These are phyloP conservation scores for Recurvirostra avosetta DNA, from an alignment of 2,113 vertebrate species.

Conservation along the genomic window DNA sequence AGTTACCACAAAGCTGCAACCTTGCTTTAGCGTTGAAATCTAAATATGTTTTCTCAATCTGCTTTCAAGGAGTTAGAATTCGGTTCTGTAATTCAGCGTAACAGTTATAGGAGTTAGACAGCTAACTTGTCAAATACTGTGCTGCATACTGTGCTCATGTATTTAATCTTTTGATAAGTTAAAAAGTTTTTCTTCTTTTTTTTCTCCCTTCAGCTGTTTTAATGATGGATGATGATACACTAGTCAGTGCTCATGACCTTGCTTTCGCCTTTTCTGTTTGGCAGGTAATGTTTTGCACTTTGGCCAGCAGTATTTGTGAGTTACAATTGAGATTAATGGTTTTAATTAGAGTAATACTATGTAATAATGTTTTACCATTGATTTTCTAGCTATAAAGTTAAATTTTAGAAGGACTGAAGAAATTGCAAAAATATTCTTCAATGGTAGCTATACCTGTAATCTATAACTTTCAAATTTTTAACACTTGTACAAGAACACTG, in stretches of 20 bases:
- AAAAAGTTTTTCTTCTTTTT: neutral
- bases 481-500: neutral
- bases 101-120: neutral
- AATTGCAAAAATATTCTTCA: neutral
- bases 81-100: neutral
- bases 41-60: neutral
- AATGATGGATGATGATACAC: conserved; percentile 93
- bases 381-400: neutral
- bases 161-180: neutral
- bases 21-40: neutral
- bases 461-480: neutral
- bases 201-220: conserved; percentile 78
- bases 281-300: conserved; percentile 82
- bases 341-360: neutral
- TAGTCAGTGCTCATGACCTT: conserved; percentile 90
- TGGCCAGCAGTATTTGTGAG: neutral
- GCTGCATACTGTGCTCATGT: neutral
- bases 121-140: neutral
- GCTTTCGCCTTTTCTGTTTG: conserved; percentile 93
- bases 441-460: neutral
- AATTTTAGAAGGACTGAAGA: neutral
- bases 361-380: neutral
- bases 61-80: neutral
- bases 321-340: neutral
- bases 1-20: neutral